Evolutionary conservation across 2,888 invertebrate genomes (phyloP).

Genomic region (Periphyllus acericola): DNA sequence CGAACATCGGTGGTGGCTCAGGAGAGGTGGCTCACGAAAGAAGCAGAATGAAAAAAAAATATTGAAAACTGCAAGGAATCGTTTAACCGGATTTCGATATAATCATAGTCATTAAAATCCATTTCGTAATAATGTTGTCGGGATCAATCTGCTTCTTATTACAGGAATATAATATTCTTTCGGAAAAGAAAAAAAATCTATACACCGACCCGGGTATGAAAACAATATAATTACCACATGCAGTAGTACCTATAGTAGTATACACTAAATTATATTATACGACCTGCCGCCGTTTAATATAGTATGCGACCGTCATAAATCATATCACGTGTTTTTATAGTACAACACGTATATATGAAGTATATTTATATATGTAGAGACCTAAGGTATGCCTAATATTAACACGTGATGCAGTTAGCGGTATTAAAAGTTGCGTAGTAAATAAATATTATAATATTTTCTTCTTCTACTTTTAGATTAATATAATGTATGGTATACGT

Average conservation of each 20-base stretch:
- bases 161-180: conserved; percentile 17
- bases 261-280: background rate
- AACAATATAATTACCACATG: conserved; percentile 30
- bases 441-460: background rate
- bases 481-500: too few relatives aligned
- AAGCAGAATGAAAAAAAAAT: background rate
- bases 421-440: background rate
- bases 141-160: conserved; percentile 29
- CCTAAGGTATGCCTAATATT: background rate
- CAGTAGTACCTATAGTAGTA: background rate
- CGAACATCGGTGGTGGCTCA: too few relatives aligned
- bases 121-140: conserved; percentile 24
- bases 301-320: conserved; percentile 40
- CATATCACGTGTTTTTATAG: conserved; percentile 1
- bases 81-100: conserved; percentile 31
- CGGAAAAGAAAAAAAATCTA: background rate
- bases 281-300: conserved; percentile 13
- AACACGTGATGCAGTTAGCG: background rate
- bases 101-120: conserved; percentile 30
- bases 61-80: background rate
- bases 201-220: background rate
- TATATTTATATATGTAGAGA: background rate
- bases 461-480: too few relatives aligned
- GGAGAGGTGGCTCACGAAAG: too few relatives aligned
- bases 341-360: background rate